Base-by-base conservation (phyloP, 2,113 vertebrate genomes). In the Tapirus terrestris region DNA sequence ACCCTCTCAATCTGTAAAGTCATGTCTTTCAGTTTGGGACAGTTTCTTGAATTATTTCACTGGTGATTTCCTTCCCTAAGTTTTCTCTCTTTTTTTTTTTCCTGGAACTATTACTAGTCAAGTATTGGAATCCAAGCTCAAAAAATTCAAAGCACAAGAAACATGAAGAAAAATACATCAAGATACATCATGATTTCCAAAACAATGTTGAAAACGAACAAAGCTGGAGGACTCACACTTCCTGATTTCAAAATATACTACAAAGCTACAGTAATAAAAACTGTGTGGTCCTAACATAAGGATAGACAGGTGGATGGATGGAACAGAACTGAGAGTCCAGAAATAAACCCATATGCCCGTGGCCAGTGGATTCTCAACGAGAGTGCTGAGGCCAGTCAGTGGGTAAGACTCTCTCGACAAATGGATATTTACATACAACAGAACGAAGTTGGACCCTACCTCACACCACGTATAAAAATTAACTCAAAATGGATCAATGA, bases 261-360 rank as follows among this genome's bases (percentile, higher is more conserved):
- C 18, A 20, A 25, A 77, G 25, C 39, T 31, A 25, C 14, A 51
- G 14, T 65, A 33, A 53, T 65, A 31, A 73, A 43, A 63, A 39
- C 13, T 3, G 93, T 17, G 43, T 29, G n/a, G 93, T 14, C 6
- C 45, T 27, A 25, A 17, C 48, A 10, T 23, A 45, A 13, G 21
- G 68, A 20, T 2, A n/a, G 16, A 27, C n/a, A 17, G 3, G 7
- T 0, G 20, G 39, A 39, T 31, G 31, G 13, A 18, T 9, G 43
- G 33, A 16, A 48, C 13, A 79, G 77, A 31, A 33, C 5, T 16
- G 29, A 13, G 39, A 63, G 48, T 36, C 70, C 20, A 45, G 80
- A 58, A 76, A 23, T 31, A 65, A 67, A 16, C 12, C 23, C 12
- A 1, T 8, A 6, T 1, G 18, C 5, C 31, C 18, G 3, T 1